Percentiles rank a stretch among this genome's conserved stretches.
phyloP scores from a whole-genome alignment of 2,888 invertebrate genomes.

The Pedicia rivosa region DNA sequence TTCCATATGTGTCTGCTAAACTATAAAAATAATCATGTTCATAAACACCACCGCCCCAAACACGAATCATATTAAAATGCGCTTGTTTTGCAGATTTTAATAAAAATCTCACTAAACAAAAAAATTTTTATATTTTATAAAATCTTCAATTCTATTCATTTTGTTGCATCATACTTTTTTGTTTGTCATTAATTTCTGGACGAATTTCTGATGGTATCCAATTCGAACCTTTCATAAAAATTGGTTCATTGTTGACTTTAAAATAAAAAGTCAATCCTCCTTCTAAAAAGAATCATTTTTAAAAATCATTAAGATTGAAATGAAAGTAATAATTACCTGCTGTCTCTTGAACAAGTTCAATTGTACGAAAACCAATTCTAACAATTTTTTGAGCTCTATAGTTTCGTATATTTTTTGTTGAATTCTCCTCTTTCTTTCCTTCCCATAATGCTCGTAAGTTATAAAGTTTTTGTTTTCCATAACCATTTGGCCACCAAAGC shows the following conservation, averaged over 20 bases:
- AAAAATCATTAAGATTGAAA: not conserved
- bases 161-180: slow-evolving; percentile 29
- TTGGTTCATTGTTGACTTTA: slow-evolving; percentile 62
- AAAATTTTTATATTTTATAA: no score
- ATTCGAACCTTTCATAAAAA: slow-evolving; percentile 94
- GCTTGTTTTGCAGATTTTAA: slow-evolving; percentile 53
- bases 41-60: slow-evolving; percentile 98
- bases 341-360: slow-evolving; percentile 63
- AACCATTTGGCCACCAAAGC: slow-evolving; percentile 94
- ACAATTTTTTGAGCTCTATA: slow-evolving; percentile 34
- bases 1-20: slow-evolving; percentile 72
- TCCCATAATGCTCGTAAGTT: slow-evolving; percentile 37
- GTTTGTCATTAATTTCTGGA: slow-evolving; percentile 50
- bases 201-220: slow-evolving; percentile 81
- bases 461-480: slow-evolving; percentile 67
- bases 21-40: slow-evolving; percentile 83
- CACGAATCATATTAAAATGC: slow-evolving; percentile 86
- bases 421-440: slow-evolving; percentile 17
- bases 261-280: slow-evolving; percentile 71
- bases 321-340: slow-evolving; percentile 18
- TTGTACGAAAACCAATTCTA: slow-evolving; percentile 69
- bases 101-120: slow-evolving; percentile 40
- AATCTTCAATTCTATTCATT: not conserved
- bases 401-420: slow-evolving; percentile 2
- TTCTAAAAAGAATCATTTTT: slow-evolving; percentile 21